Evolutionary conservation across 2,888 invertebrate species (phyloP).

Genomic region (Melitaea athalia): DNA sequence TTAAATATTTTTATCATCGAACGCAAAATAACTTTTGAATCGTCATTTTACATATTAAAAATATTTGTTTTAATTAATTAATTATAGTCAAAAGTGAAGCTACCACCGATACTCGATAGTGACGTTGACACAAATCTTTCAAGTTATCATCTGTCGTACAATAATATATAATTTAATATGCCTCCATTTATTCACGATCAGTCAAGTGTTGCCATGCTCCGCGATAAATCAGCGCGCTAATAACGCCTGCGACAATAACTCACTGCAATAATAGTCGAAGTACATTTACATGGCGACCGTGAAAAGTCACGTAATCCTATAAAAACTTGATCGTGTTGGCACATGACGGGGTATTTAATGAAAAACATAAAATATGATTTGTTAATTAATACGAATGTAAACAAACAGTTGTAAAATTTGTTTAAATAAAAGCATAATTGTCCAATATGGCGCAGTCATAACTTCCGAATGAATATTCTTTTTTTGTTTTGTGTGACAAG

Average conservation of each 20-base stretch:
- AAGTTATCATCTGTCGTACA: background rate
- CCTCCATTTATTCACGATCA: conserved; percentile 23
- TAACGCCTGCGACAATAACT: conserved; percentile 40
- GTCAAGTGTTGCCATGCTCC: conserved; percentile 40
- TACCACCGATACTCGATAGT: too few relatives aligned
- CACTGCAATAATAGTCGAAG: conserved; percentile 27
- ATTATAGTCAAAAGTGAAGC: too few relatives aligned
- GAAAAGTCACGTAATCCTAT: conserved; percentile 39
- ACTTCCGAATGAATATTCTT: too few relatives aligned
- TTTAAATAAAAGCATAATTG: too few relatives aligned
- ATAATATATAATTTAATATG: conserved; percentile 20
- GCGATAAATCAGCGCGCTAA: conserved; percentile 40
- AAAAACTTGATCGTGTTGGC: conserved; percentile 14
- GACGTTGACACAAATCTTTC: conserved; percentile 1
- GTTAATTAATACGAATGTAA: background rate
- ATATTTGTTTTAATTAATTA: too few relatives aligned
- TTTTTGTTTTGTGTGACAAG: too few relatives aligned
- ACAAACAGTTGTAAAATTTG: too few relatives aligned
- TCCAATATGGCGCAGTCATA: too few relatives aligned
- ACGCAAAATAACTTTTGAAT: background rate
- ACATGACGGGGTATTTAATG: background rate
- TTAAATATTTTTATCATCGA: background rate
- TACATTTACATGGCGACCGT: conserved; percentile 35
- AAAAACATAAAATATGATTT: background rate
- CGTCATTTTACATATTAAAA: too few relatives aligned